Base-by-base conservation (phyloP, 2,888 invertebrate genomes). In the Bursaphelenchus okinawaensis region DNA sequence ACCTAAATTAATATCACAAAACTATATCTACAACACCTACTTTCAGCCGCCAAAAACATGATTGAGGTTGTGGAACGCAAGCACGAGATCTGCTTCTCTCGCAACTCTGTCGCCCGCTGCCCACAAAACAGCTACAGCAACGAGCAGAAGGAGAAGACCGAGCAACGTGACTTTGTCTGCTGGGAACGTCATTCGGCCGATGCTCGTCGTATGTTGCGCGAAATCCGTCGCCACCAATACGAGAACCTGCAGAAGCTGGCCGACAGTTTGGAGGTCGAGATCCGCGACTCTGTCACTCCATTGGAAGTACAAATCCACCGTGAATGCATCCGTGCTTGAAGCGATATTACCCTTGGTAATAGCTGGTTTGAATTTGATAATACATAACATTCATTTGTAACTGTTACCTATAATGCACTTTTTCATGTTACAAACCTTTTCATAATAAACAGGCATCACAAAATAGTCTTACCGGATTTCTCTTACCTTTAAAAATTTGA, bases 141-240 rank as follows among this genome's bases (percentile, higher is more conserved):
- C 31, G 58, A 70, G 20, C 55, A 73, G 19, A 56, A 65, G 52
- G 51, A 61, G 29, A 63, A 50, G 27, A 69, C 63, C n/a, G 54
- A 71, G 31, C 62, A 71, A 54, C 68, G 71, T 40, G 61, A 61
- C 29, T 79, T 74, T 73, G 65, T 70, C 54, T 79, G 79, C 73
- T 60, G 77, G 61, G 67, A 73, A 26, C 78, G 78, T 54, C 65
- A 69, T 54, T 67, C 66, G 52, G 57, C 65, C 52, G 72, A 78
- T 59, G 73, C 75, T 31, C 72, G 74, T 28, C 72, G 72, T 55
- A 69, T 74, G 40, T 62, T 71, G 62, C 71, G 70, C 58, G 68
- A 74, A 28, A 22, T 69, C 29, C 72, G 73, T 26, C 56, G 29
- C 54, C 12, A 40, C 40, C 40, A 40, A 40, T 16, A 40, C 40